Evolutionary conservation across 92 coral and sea anemone species (phyloP).

Genomic region (Siderastrea radians): DNA sequence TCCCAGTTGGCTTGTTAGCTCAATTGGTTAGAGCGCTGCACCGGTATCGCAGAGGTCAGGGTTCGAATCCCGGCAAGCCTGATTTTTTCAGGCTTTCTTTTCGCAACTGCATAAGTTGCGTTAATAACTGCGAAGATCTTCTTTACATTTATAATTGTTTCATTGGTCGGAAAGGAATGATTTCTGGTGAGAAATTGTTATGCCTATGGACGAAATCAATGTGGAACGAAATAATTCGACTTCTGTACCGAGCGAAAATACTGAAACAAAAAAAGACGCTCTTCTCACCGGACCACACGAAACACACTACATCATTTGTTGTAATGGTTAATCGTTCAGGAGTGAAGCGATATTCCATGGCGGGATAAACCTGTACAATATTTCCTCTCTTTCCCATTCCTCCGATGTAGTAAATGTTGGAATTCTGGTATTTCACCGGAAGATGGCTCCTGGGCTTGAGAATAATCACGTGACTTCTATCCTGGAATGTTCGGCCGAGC

Average conservation of each 20-base stretch:
- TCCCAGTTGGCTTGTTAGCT: too few relatives aligned
- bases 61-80: too few relatives aligned
- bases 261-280: background rate
- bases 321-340: slow-evolving; percentile 40
- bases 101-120: too few relatives aligned
- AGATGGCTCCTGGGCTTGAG: slow-evolving; percentile 18
- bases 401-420: slow-evolving; percentile 37
- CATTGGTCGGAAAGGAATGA: too few relatives aligned
- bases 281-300: slow-evolving; percentile 46
- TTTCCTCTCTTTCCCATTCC: slow-evolving; percentile 68
- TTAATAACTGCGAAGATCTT: too few relatives aligned
- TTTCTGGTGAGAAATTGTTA: background rate
- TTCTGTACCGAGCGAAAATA: background rate
- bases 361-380: slow-evolving; percentile 63
- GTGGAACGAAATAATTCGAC: background rate
- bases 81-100: too few relatives aligned
- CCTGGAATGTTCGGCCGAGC: slow-evolving; percentile 63
- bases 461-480: slow-evolving; percentile 47
- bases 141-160: too few relatives aligned
- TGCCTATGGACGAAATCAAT: background rate
- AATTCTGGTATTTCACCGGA: slow-evolving; percentile 14
- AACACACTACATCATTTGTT: slow-evolving; percentile 30
- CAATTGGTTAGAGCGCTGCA: too few relatives aligned
- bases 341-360: slow-evolving; percentile 63
- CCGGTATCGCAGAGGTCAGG: too few relatives aligned